phyloP scores from a whole-genome alignment of 2,113 vertebrate species.

The Riparia riparia region DNA sequence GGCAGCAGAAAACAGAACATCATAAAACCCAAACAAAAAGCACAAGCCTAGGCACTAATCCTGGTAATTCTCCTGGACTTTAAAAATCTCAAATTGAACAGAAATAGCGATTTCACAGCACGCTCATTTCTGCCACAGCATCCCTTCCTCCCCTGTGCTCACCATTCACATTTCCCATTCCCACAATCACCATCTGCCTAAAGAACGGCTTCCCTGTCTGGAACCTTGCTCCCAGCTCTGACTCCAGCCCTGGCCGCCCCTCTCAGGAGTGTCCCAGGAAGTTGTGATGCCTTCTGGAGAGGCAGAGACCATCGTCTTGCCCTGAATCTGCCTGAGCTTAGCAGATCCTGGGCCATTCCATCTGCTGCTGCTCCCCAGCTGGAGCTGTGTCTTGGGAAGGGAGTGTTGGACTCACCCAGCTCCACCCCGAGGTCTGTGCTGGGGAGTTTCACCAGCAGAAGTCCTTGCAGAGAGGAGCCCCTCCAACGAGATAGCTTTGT shows the following conservation, averaged over 20 bases:
- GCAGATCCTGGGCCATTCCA: background rate
- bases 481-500: background rate
- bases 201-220: background rate
- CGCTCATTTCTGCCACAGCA: constrained; percentile 28
- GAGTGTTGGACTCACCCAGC: rapidly evolving
- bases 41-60: constrained; percentile 6
- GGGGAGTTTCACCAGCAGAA: background rate
- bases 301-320: background rate
- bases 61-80: background rate
- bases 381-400: background rate
- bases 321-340: background rate
- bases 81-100: background rate
- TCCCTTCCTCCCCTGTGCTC: background rate
- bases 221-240: background rate
- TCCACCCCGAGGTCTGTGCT: rapidly evolving
- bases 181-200: background rate
- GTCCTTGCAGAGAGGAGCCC: background rate
- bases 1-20: background rate
- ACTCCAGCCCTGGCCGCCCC: background rate
- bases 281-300: background rate
- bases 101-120: background rate
- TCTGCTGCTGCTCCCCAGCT: background rate
- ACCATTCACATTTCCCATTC: background rate
- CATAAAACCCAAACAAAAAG: background rate
- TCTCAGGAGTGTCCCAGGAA: background rate